A percentile compares a stretch with the other conserved stretches of the same genome.
phyloP scores from a whole-genome alignment of 2,888 invertebrate species.

The Branchipolynoe longqiensis region DNA sequence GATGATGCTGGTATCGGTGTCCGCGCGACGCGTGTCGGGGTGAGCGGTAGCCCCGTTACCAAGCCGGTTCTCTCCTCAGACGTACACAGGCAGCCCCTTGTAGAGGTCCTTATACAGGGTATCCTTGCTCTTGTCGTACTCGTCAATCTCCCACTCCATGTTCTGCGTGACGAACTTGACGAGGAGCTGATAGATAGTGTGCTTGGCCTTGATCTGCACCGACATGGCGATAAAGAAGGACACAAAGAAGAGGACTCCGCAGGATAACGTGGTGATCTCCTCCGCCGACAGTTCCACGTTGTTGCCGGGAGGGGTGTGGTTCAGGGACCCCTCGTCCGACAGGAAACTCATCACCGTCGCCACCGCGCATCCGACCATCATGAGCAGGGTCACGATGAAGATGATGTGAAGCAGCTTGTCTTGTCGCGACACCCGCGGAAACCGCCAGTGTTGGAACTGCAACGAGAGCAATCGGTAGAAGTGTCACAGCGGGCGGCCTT shows the following conservation, averaged over 20 bases:
- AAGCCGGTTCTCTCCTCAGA: slow-evolving; percentile 51
- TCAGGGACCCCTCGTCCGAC: slow-evolving; percentile 80
- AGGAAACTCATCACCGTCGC: slow-evolving; percentile 84
- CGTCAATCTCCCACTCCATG: slow-evolving; percentile 83
- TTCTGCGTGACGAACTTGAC: slow-evolving; percentile 81
- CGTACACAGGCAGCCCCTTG: slow-evolving; percentile 46
- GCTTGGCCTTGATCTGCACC: slow-evolving; percentile 83
- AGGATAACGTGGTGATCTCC: slow-evolving; percentile 83
- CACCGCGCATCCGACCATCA: slow-evolving; percentile 83
- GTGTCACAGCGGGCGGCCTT: too few species aligned
- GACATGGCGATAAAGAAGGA: slow-evolving; percentile 85
- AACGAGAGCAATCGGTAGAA: too few species aligned
- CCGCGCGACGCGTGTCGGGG: slow-evolving; percentile 13
- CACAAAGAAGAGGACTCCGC: slow-evolving; percentile 84
- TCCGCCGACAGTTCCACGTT: slow-evolving; percentile 82
- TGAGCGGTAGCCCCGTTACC: neutral
- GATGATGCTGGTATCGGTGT: slow-evolving; percentile 13
- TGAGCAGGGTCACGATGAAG: slow-evolving; percentile 82
- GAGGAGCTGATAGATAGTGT: slow-evolving; percentile 83
- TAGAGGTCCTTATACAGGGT: slow-evolving; percentile 55
- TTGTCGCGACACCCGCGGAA: slow-evolving; percentile 82
- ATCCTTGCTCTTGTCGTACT: slow-evolving; percentile 80
- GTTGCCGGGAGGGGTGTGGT: slow-evolving; percentile 76
- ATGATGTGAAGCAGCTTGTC: slow-evolving; percentile 83
- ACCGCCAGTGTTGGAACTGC: slow-evolving; percentile 83